These are phyloP conservation scores for Aplochiton taeniatus DNA, from an alignment of 2,797 vertebrate species.

Conservation along the genomic window DNA sequence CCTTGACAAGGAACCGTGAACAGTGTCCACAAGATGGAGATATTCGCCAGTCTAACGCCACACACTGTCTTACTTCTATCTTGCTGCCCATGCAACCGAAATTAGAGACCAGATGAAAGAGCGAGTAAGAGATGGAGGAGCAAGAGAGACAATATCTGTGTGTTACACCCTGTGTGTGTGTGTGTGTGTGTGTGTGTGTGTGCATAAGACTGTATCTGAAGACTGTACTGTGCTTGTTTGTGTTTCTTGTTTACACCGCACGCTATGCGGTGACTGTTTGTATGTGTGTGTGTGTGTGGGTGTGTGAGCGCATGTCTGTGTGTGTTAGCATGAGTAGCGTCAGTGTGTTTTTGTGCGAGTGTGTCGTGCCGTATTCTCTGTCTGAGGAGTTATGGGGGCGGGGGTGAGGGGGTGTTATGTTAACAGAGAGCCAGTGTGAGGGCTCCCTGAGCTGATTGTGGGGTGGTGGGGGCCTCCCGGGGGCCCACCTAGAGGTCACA, in stretches of 20 bases:
- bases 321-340: slow-evolving; percentile 53
- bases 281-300: slow-evolving; percentile 58
- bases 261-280: slow-evolving; percentile 39
- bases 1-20: slow-evolving; percentile 12
- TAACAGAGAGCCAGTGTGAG: slow-evolving; percentile 60
- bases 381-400: slow-evolving; percentile 50
- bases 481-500: slow-evolving; percentile 64
- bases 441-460: slow-evolving; percentile 66
- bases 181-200: slow-evolving; percentile 46
- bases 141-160: background rate
- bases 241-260: background rate
- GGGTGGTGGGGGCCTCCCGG: slow-evolving; percentile 49
- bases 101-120: background rate
- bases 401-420: slow-evolving; percentile 47
- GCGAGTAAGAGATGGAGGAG: slow-evolving; percentile 35
- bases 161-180: background rate
- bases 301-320: slow-evolving; percentile 30
- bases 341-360: slow-evolving; percentile 3
- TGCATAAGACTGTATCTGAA: slow-evolving; percentile 60
- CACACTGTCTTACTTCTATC: slow-evolving; percentile 15
- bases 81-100: slow-evolving; percentile 39
- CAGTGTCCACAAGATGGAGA: slow-evolving; percentile 82
- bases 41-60: slow-evolving; percentile 76
- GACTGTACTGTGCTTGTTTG: slow-evolving; percentile 33
- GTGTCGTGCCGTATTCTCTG: slow-evolving; percentile 24